Evolutionary conservation across 2,113 vertebrate species (phyloP).

Genomic region (Platysternon megacephalum): DNA sequence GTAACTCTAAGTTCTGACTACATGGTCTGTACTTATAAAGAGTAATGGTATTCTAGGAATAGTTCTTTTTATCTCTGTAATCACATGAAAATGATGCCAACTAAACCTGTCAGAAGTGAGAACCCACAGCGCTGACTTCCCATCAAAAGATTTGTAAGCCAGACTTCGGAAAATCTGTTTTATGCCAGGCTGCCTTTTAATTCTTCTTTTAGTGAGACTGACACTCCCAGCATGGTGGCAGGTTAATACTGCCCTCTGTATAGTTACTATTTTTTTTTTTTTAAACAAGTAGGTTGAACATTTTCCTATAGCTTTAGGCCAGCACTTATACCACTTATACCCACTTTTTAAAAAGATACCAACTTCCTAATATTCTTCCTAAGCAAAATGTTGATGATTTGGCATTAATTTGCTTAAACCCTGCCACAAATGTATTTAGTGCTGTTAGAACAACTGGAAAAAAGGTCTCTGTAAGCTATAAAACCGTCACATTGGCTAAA

Average conservation of each 20-base stretch:
- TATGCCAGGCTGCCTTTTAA: constrained; percentile 4
- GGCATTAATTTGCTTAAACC: constrained; percentile 63
- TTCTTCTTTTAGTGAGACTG: background rate
- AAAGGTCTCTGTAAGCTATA: constrained; percentile 64
- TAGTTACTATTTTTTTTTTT: background rate
- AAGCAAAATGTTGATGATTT: constrained; percentile 64
- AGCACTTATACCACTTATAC: constrained; percentile 37
- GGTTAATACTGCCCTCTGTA: constrained; percentile 32
- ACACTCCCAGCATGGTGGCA: background rate
- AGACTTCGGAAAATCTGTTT: background rate
- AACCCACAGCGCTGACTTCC: background rate
- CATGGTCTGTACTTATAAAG: constrained; percentile 8
- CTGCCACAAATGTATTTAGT: constrained; percentile 57
- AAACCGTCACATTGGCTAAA: constrained; percentile 44
- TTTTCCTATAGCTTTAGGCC: constrained; percentile 12
- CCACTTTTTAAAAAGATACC: constrained; percentile 55
- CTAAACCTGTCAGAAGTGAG: constrained; percentile 47
- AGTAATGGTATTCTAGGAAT: constrained; percentile 68
- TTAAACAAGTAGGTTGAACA: constrained; percentile 3
- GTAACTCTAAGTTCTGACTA: constrained; percentile 24
- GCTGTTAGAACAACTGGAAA: constrained; percentile 37
- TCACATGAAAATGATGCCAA: constrained; percentile 58
- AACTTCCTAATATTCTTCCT: constrained; percentile 45
- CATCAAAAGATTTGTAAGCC: constrained; percentile 15
- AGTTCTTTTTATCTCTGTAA: constrained; percentile 61